Conservation (phyloP, 2,888 invertebrate genomes). For the Ophion ellenae region DNA sequence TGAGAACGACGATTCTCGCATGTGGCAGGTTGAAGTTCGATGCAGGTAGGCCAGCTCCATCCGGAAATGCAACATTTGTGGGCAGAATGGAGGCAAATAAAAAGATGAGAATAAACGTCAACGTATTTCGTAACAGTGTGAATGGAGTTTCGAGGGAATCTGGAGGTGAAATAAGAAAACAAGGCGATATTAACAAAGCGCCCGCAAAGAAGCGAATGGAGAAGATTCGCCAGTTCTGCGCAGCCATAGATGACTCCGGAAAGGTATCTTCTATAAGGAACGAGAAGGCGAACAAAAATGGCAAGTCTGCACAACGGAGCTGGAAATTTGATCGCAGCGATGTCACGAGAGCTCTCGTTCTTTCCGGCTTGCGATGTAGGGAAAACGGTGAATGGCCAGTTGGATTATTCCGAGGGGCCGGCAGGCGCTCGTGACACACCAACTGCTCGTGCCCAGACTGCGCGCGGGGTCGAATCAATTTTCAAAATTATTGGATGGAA, state of each 20-base stretch:
- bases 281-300: conserved; percentile 3
- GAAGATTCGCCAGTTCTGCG: conserved; percentile 29
- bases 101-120: background rate
- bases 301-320: background rate
- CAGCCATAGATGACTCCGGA: background rate
- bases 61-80: conserved; percentile 55
- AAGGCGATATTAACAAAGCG: no score
- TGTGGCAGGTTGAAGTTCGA: conserved; percentile 2
- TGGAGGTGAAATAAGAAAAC: no score
- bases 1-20: background rate
- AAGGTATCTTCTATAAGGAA: conserved; percentile 39
- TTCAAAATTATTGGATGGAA: conserved; percentile 47
- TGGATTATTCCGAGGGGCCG: background rate
- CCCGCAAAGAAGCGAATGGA: background rate
- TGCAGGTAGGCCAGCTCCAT: conserved; percentile 27
- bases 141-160: no score
- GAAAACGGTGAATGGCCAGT: conserved; percentile 13
- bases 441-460: background rate
- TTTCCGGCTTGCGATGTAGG: conserved; percentile 2
- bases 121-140: background rate
- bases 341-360: conserved; percentile 1
- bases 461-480: conserved; percentile 45
- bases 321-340: conserved; percentile 31
- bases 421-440: conserved; percentile 1
- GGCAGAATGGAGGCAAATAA: conserved; percentile 9